phyloP scores from a whole-genome alignment of 2,797 vertebrate species.

The Parambassis ranga region DNA sequence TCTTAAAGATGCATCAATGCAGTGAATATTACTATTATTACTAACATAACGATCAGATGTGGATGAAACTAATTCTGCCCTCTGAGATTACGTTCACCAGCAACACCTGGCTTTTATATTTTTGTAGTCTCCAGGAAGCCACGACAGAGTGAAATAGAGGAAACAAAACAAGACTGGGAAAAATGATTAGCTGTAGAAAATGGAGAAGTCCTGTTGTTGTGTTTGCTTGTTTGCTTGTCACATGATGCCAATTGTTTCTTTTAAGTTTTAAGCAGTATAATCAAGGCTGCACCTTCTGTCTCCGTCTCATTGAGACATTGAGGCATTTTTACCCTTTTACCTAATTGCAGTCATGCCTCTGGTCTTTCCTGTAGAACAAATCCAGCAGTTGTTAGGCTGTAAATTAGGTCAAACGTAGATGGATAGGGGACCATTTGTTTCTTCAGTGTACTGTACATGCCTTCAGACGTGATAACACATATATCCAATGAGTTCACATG shows the following conservation, averaged over 20 bases:
- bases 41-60: too few species aligned
- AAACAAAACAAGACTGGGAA: slow-evolving; percentile 22
- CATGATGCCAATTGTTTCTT: not conserved
- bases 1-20: too few species aligned
- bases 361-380: slow-evolving; percentile 23
- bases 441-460: not conserved
- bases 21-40: too few species aligned
- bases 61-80: not conserved
- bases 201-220: not conserved
- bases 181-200: not conserved
- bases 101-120: not conserved
- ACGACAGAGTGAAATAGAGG: slow-evolving; percentile 30
- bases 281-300: too few species aligned
- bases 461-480: not conserved
- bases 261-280: too few species aligned
- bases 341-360: slow-evolving; percentile 36
- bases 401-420: not conserved
- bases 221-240: not conserved
- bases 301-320: too few species aligned
- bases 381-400: slow-evolving; percentile 8
- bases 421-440: not conserved
- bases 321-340: not conserved
- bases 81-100: not conserved
- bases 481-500: not conserved
- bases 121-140: not conserved